These are phyloP conservation scores for Tupaia chinensis DNA, from an alignment of 2,113 vertebrate genomes.

Conservation along the genomic window DNA sequence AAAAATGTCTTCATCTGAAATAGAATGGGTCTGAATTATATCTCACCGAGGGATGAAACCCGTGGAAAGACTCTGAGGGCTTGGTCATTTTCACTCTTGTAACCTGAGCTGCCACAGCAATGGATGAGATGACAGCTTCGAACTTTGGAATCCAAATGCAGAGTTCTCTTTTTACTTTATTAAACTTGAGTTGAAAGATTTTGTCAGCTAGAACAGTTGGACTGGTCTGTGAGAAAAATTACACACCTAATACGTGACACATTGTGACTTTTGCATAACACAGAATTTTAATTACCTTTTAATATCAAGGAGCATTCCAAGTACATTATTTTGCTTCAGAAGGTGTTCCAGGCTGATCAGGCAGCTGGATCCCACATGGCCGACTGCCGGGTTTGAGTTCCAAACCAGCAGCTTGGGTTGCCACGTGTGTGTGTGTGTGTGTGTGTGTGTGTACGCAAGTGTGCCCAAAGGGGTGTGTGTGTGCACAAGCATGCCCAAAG, in stretches of 20 bases:
- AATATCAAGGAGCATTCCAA: background rate
- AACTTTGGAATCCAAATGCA: background rate
- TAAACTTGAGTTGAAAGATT: background rate
- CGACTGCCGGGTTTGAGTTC: no score
- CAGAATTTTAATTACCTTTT: conserved; percentile 15
- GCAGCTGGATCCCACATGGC: no score
- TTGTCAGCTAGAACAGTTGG: background rate
- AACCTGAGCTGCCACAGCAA: background rate
- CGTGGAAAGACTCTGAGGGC: background rate
- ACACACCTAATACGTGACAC: background rate
- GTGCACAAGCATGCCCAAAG: no score
- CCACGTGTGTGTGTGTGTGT: no score
- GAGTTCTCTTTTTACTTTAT: background rate
- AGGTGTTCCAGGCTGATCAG: background rate
- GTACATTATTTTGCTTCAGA: background rate
- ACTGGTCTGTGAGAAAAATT: conserved; percentile 27
- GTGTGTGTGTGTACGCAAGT: no score
- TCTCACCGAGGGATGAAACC: background rate
- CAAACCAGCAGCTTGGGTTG: no score
- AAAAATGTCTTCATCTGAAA: conserved; percentile 32
- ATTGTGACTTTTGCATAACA: background rate
- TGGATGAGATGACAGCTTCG: background rate
- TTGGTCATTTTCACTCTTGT: background rate
- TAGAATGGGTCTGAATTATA: background rate
- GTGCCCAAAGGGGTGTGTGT: no score